Evolutionary conservation across 2,888 invertebrate species (phyloP).

Genomic region (Athripsodes cinereus): DNA sequence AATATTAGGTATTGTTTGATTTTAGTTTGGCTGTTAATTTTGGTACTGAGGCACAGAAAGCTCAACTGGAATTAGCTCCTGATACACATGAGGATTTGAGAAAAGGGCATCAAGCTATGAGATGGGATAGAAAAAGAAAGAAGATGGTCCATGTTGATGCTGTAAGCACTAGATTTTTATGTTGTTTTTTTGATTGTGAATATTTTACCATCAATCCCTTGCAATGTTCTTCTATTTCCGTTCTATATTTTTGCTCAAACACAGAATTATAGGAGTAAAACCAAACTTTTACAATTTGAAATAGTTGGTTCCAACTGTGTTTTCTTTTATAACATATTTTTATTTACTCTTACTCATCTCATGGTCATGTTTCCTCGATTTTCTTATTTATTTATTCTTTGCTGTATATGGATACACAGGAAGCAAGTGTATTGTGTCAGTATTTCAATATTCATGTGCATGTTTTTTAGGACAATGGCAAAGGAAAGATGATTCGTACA

Average conservation of each 20-base stretch:
- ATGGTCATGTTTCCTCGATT: too few relatives aligned
- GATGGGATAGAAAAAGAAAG: conserved; percentile 95
- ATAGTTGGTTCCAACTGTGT: neutral
- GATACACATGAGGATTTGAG: conserved; percentile 67
- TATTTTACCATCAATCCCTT: neutral
- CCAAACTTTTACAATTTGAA: neutral
- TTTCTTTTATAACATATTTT: too few relatives aligned
- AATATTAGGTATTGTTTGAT: too few relatives aligned
- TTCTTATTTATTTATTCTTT: too few relatives aligned
- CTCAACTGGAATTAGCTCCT: conserved; percentile 76
- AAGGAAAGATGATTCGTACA: conserved; percentile 68
- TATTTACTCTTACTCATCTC: too few relatives aligned
- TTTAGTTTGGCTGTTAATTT: conserved; percentile 74
- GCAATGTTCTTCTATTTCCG: too few relatives aligned
- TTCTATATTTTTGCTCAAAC: too few relatives aligned
- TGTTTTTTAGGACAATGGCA: conserved; percentile 43
- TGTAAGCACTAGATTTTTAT: conserved; percentile 38
- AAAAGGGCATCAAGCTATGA: conserved; percentile 56
- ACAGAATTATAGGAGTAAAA: too few relatives aligned
- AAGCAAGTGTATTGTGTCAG: too few relatives aligned
- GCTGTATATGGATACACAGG: too few relatives aligned
- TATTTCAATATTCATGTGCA: too few relatives aligned
- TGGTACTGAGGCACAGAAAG: conserved; percentile 69
- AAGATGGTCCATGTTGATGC: conserved; percentile 77
- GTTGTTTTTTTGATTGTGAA: too few relatives aligned